Conservation (phyloP, 2,888 invertebrate species). For the Tiliacea citrago region DNA sequence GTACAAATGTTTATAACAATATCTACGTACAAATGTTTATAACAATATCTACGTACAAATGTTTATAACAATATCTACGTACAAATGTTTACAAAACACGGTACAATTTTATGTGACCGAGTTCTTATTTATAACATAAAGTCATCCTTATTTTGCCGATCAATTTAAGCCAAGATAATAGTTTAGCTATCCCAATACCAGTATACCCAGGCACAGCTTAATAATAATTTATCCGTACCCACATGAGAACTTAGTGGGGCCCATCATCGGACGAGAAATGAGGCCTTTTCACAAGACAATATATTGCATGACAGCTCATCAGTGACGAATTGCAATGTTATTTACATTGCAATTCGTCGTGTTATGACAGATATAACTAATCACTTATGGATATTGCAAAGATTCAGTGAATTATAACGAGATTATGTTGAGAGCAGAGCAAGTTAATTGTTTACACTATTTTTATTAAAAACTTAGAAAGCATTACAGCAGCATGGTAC, state of each 20-base stretch:
- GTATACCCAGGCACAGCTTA: too few relatives aligned
- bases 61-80: too few relatives aligned
- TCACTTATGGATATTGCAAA: slow-evolving; percentile 14
- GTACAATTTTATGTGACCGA: too few relatives aligned
- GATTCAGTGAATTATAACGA: slow-evolving; percentile 10
- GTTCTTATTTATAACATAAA: too few relatives aligned
- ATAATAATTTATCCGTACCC: too few relatives aligned
- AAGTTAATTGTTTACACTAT: neutral
- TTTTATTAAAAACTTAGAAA: neutral
- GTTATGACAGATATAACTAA: slow-evolving; percentile 11
- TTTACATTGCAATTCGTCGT: neutral
- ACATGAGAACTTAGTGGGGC: neutral
- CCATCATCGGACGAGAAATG: neutral
- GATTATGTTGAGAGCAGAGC: slow-evolving; percentile 12
- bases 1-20: too few relatives aligned
- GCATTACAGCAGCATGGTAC: neutral
- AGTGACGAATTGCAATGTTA: slow-evolving; percentile 7
- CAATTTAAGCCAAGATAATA: too few relatives aligned
- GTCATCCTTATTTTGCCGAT: too few relatives aligned
- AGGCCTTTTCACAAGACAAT: slow-evolving; percentile 5
- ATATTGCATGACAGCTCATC: slow-evolving; percentile 7
- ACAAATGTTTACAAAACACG: too few relatives aligned
- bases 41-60: too few relatives aligned
- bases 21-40: too few relatives aligned
- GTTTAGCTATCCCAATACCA: too few relatives aligned